Base-by-base conservation (phyloP, 1,140 invertebrate species). In the Oedothorax gibbosus region DNA sequence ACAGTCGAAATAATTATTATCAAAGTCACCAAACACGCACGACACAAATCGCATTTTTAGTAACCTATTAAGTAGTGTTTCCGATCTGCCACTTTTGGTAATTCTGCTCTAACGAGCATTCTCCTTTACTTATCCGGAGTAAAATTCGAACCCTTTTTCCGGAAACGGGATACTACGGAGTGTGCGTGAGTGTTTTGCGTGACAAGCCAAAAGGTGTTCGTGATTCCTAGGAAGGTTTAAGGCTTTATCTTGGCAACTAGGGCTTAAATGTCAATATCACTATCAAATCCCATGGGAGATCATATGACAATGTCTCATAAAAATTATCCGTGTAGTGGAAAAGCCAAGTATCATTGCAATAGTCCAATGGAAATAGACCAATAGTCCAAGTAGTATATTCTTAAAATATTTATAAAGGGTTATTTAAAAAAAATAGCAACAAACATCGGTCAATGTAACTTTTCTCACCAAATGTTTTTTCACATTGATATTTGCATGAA, bases 101-200 rank as follows among this genome's bases (percentile, higher is more conserved):
- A 71, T 71, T 71, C 54, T 18, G n/a, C 51, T 15, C 14, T 51
- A 71, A 71, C 50, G 69, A 71, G 21, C 2, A 9, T 18, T 35
- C 35, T 71, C 51, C 69, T 54, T 71, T 71, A 18, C 69, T 6
- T 10, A 53, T 53, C 50, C 50, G 50, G 50, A 71, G 9, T 18
- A 51, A 71, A 71, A 71, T 20, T 8, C 54, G 49, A 15, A 14
- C 50, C 69, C 69, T 51, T 18, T n/a, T 53, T 71, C 69, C 51
- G 69, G 69, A 71, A 71, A 71, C 69, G 14, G 69, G 35, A 35
- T 35, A 35, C 35, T 35, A 6, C 54, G 15, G 15, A 54, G 20
- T 4, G 69, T 71, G 69, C 69, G 69, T 71, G 69, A 71, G 49
- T 11, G 69, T 53, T 53, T 71, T 53, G 69, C 69, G 69, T 71